A percentile compares a stretch with the other conserved stretches of the same genome.
Conservation (phyloP, 2,113 vertebrate genomes). For the Marmota monax region DNA sequence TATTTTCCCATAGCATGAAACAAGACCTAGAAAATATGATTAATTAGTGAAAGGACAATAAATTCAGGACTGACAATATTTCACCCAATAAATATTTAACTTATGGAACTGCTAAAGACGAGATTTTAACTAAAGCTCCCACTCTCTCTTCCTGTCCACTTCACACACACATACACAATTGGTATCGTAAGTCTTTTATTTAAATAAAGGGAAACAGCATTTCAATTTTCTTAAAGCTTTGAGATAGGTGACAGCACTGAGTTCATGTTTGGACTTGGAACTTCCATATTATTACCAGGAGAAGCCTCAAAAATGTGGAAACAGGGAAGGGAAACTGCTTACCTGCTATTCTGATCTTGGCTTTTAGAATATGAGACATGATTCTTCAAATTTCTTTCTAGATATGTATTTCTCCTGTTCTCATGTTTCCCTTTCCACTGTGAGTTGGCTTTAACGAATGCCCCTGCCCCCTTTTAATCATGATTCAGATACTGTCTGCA, state of each 20-base stretch:
- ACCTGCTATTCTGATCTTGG: neutral
- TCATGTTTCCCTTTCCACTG: neutral
- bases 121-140: neutral
- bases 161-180: neutral
- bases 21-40: neutral
- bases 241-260: neutral
- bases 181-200: neutral
- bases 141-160: neutral
- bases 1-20: neutral
- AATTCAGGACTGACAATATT: neutral
- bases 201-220: neutral
- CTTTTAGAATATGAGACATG: neutral
- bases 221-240: constrained; percentile 18
- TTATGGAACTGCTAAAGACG: neutral
- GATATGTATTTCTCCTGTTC: neutral
- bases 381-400: neutral
- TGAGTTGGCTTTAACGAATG: neutral
- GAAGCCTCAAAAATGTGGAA: neutral
- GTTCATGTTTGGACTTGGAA: neutral
- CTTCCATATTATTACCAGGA: neutral
- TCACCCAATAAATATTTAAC: neutral
- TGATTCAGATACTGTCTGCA: neutral
- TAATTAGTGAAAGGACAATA: neutral
- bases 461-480: neutral
- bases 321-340: neutral